A percentile compares a stretch with the other conserved stretches of the same genome.
phyloP scores from a whole-genome alignment of 2,888 invertebrate genomes.

The Taphrorychus bicolor region DNA sequence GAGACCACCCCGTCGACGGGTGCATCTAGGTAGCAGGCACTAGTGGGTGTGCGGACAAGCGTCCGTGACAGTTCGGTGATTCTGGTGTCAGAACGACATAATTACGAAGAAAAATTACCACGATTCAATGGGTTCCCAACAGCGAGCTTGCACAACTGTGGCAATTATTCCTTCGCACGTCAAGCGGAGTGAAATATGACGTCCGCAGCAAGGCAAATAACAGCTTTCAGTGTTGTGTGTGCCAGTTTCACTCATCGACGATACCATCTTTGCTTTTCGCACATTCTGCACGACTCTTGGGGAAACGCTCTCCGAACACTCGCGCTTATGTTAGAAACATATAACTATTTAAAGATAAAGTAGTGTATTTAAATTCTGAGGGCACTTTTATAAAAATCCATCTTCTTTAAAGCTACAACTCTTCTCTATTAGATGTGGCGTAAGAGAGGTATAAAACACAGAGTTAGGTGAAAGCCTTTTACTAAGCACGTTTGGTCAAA shows the following conservation, averaged over 20 bases:
- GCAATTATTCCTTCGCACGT: slow-evolving; percentile 33
- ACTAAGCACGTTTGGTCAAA: slow-evolving; percentile 17
- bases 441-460: not conserved
- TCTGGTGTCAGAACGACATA: not conserved
- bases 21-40: not conserved
- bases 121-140: not conserved
- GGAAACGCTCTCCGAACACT: not conserved
- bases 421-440: no score
- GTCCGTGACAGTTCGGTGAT: not conserved
- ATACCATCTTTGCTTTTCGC: slow-evolving; percentile 31
- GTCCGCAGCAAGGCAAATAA: slow-evolving; percentile 35
- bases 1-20: slow-evolving; percentile 1
- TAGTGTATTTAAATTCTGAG: no score
- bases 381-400: no score
- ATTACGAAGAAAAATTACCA: not conserved
- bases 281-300: slow-evolving; percentile 25
- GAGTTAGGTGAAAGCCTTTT: slow-evolving; percentile 14
- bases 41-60: not conserved
- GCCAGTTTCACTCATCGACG: slow-evolving; percentile 33
- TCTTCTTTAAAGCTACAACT: no score
- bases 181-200: slow-evolving; percentile 34
- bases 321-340: not conserved
- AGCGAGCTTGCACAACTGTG: not conserved
- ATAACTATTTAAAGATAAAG: no score
- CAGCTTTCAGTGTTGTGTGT: slow-evolving; percentile 32